These are phyloP conservation scores for Australoheros facetus DNA, from an alignment of 2,797 vertebrate genomes.

Conservation along the genomic window DNA sequence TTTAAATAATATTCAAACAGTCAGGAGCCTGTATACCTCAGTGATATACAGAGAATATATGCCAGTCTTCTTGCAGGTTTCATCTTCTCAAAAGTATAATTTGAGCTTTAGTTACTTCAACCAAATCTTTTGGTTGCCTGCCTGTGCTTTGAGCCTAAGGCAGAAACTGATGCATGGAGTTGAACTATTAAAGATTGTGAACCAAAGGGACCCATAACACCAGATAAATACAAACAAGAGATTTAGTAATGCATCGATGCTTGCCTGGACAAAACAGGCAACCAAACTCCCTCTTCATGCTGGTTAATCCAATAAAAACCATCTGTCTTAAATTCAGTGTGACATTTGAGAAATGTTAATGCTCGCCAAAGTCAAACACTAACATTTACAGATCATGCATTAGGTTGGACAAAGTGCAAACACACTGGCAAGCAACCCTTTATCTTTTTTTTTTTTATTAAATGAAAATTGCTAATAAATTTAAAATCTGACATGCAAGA, in stretches of 20 bases:
- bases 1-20: slow-evolving; percentile 6
- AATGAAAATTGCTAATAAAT: slow-evolving; percentile 13
- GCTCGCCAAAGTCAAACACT: slow-evolving; percentile 11
- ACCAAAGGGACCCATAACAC: slow-evolving; percentile 7
- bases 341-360: neutral
- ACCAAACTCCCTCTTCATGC: slow-evolving; percentile 15
- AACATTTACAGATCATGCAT: neutral
- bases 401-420: neutral
- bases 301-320: slow-evolving; percentile 2
- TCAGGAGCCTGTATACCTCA: neutral
- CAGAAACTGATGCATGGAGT: neutral
- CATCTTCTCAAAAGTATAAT: neutral
- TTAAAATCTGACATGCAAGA: slow-evolving; percentile 18
- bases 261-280: slow-evolving; percentile 2
- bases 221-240: neutral
- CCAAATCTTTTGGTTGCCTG: neutral
- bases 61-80: neutral
- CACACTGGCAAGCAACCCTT: neutral
- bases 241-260: neutral
- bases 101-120: neutral
- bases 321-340: slow-evolving; percentile 1
- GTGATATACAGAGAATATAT: neutral
- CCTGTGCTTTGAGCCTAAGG: neutral
- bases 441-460: neutral
- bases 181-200: neutral